These are phyloP conservation scores for Enteromius trimaculatus DNA, from an alignment of 2,797 vertebrate species.

Conservation along the genomic window DNA sequence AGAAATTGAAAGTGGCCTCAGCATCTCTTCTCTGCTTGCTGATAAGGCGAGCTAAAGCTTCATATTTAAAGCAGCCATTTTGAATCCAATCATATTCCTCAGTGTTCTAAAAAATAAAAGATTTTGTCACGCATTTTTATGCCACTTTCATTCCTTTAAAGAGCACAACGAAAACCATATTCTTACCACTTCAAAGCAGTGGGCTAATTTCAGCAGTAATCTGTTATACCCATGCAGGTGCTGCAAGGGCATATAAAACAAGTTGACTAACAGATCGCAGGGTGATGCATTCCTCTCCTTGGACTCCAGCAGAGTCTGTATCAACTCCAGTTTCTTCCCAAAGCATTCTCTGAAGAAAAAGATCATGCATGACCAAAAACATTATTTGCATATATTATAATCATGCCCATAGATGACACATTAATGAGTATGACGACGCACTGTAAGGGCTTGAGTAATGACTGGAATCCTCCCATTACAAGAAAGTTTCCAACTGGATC, in stretches of 20 bases:
- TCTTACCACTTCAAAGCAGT: constrained; percentile 94
- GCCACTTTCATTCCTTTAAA: constrained; percentile 2
- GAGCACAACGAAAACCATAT: not conserved
- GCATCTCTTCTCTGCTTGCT: constrained; percentile 90
- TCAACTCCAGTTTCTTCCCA: constrained; percentile 80
- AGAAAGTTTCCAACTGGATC: constrained; percentile 87
- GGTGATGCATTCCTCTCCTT: constrained; percentile 76
- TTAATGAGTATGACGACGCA: constrained; percentile 71
- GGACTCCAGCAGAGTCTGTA: constrained; percentile 81
- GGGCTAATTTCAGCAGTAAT: constrained; percentile 87
- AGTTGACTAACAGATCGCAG: constrained; percentile 78
- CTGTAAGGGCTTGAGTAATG: constrained; percentile 88
- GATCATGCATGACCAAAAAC: constrained; percentile 2
- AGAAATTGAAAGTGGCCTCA: constrained; percentile 89
- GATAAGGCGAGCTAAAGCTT: constrained; percentile 84
- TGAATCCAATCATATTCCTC: constrained; percentile 90
- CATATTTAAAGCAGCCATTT: constrained; percentile 84
- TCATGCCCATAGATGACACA: not conserved
- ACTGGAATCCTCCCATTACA: constrained; percentile 92
- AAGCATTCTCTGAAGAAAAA: constrained; percentile 81
- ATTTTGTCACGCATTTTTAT: not conserved
- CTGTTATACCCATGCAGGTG: constrained; percentile 88
- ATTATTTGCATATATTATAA: not conserved
- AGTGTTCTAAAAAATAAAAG: constrained; percentile 77
- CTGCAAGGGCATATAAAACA: constrained; percentile 90